phyloP scores from a whole-genome alignment of 1,140 invertebrate species.

The Brachionus calyciflorus region DNA sequence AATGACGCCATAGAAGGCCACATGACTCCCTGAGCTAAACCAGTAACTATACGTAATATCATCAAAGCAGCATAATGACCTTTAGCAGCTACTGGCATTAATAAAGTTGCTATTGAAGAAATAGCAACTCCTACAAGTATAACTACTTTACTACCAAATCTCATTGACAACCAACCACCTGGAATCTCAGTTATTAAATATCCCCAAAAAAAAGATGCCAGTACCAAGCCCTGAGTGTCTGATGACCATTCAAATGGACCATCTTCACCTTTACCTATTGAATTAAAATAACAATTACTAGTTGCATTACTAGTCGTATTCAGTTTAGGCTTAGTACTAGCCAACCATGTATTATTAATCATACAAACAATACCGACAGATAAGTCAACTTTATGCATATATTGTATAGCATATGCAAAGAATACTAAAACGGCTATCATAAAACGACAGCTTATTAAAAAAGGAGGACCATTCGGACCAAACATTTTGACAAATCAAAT shows the following conservation, averaged over 20 bases:
- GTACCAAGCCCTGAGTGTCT: conserved; percentile 54
- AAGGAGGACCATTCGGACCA: conserved; percentile 42
- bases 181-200: conserved; percentile 60
- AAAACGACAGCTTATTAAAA: conserved; percentile 38
- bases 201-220: conserved; percentile 61
- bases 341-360: conserved; percentile 61
- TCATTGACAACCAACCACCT: conserved; percentile 58
- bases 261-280: conserved; percentile 33
- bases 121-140: conserved; percentile 48
- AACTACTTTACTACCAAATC: conserved; percentile 58
- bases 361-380: conserved; percentile 85
- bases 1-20: conserved; percentile 52
- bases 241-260: conserved; percentile 58
- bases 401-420: conserved; percentile 59
- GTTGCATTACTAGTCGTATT: background rate
- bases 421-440: conserved; percentile 22
- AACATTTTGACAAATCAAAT: background rate
- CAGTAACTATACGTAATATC: conserved; percentile 30
- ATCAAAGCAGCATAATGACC: conserved; percentile 28
- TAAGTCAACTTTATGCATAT: conserved; percentile 79
- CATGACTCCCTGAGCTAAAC: conserved; percentile 49
- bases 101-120: conserved; percentile 18
- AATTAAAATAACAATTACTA: background rate
- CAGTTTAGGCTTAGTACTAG: background rate
- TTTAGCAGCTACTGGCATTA: conserved; percentile 12